Evolutionary conservation across 2,888 invertebrate species (phyloP).

Genomic region (Cacoxenus indagator): DNA sequence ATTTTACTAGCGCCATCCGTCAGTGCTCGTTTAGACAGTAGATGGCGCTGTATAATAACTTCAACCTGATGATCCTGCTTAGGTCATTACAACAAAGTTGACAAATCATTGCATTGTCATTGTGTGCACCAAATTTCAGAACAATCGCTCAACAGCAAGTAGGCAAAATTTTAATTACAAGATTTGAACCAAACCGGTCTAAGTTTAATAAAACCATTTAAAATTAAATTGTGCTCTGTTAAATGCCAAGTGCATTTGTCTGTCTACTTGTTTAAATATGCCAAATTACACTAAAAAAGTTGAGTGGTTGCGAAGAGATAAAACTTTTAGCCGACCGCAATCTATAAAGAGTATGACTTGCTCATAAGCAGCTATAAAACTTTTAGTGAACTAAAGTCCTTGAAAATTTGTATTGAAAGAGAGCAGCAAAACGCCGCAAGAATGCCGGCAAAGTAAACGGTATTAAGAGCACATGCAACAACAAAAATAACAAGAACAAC

Average conservation of each 20-base stretch:
- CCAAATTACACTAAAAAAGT: not conserved
- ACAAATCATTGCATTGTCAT: too few relatives aligned
- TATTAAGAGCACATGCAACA: not conserved
- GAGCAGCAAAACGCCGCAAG: not conserved
- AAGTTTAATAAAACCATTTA: too few relatives aligned
- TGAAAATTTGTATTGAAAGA: not conserved
- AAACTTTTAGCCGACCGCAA: slow-evolving; percentile 4
- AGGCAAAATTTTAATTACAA: too few relatives aligned
- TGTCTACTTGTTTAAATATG: not conserved
- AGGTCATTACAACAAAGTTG: too few relatives aligned
- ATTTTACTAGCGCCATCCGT: too few relatives aligned
- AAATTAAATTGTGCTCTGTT: too few relatives aligned
- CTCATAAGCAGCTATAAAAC: slow-evolving; percentile 8
- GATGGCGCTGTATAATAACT: too few relatives aligned
- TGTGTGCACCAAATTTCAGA: too few relatives aligned
- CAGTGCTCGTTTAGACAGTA: too few relatives aligned
- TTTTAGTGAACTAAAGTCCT: slow-evolving; percentile 10
- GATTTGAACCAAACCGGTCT: too few relatives aligned
- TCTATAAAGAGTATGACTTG: slow-evolving; percentile 7
- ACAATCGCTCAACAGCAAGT: too few relatives aligned
- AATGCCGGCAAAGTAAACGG: not conserved
- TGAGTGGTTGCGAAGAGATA: not conserved
- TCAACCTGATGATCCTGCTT: too few relatives aligned
- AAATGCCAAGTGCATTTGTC: not conserved
- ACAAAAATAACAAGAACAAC: not conserved